Base-by-base conservation (phyloP, 1,140 invertebrate species). In the Gryon sp. region DNA sequence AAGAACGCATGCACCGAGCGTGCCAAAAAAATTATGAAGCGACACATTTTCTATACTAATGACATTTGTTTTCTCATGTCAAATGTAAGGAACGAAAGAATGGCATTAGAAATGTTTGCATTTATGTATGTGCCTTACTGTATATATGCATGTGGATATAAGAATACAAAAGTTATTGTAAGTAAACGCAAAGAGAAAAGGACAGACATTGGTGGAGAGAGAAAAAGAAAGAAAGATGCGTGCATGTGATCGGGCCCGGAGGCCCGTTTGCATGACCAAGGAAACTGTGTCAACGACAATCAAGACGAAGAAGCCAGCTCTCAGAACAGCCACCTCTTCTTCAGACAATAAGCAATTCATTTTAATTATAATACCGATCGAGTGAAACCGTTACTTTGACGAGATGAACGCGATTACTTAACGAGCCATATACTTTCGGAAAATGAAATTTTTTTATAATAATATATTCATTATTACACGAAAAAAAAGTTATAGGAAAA, bases 361-460 rank as follows among this genome's bases (percentile, higher is more conserved):
- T 78, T 78, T 81, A 81, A 81, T 81, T 80, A 79, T 70, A 80
- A 79, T 78, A 48, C 68, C 36, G 53, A 81, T 78, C 65, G 60
- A 50, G 15, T 43, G 62, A 34, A 30, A 76, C 78, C 78, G 78
- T 80, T 78, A 70, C 28, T n/a, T n/a, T n/a, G n/a, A n/a, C 50
- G 62, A 32, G 30, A 19, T 32, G 24, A 46, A 36, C 28, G 52
- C 16, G 20, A 14, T 41, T n/a, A n/a, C n/a, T n/a, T n/a, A n/a
- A n/a, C n/a, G n/a, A n/a, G n/a, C n/a, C n/a, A n/a, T n/a, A n/a
- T n/a, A n/a, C n/a, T n/a, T n/a, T n/a, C n/a, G n/a, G n/a, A n/a
- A n/a, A n/a, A n/a, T n/a, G n/a, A n/a, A n/a, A n/a, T n/a, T n/a
- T n/a, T n/a, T n/a, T n/a, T n/a, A n/a, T n/a, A n/a, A n/a, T n/a